phyloP scores from a whole-genome alignment of 2,113 vertebrate species.

The Clinocottus analis region DNA sequence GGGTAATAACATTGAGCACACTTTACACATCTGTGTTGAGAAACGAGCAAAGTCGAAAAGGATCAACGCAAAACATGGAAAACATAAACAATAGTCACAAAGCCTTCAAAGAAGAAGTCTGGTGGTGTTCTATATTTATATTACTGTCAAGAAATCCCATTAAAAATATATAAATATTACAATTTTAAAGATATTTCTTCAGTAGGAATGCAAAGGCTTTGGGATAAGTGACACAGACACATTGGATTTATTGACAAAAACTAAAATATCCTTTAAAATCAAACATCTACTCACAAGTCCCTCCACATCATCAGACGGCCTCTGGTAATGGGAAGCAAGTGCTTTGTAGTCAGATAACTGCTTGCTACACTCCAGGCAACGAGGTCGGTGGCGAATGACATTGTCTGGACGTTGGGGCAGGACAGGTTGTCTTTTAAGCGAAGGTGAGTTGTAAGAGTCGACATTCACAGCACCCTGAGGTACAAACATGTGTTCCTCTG shows the following conservation, averaged over 20 bases:
- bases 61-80: neutral
- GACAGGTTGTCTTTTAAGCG: constrained; percentile 77
- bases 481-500: constrained; percentile 91
- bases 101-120: neutral
- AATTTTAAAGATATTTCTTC: neutral
- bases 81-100: neutral
- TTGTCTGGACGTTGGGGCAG: constrained; percentile 91
- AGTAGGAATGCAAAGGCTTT: neutral
- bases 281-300: constrained; percentile 88
- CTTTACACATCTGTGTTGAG: constrained; percentile 87
- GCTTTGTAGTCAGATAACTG: constrained; percentile 88
- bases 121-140: neutral
- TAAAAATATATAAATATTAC: neutral
- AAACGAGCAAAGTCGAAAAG: neutral
- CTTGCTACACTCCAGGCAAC: constrained; percentile 94
- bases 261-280: neutral
- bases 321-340: constrained; percentile 95
- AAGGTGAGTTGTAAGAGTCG: constrained; percentile 39
- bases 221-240: neutral
- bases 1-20: constrained; percentile 95
- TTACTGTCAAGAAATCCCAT: neutral
- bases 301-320: constrained; percentile 87
- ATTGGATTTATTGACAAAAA: neutral
- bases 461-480: constrained; percentile 63
- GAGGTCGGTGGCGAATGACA: constrained; percentile 86